Evolutionary conservation across 2,797 vertebrate genomes (phyloP), one percentile per base, ranked within the genome.

Genomic region (Setipinna tenuifilis): DNA sequence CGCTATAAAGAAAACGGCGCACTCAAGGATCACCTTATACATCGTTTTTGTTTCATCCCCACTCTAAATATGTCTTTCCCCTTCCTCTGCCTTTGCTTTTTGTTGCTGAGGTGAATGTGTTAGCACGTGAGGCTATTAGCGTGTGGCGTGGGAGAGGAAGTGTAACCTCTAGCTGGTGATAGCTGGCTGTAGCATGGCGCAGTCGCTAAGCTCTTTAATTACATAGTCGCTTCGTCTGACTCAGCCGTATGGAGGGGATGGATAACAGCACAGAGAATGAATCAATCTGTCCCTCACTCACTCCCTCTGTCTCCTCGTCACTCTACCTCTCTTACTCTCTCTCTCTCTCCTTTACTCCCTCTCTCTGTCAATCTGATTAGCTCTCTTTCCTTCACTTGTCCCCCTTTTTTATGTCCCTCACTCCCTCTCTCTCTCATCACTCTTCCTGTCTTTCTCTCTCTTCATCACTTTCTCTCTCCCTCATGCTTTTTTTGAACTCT

Each of bases 151-250:
- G 28, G 68, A 35, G 28, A 16, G 16, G 28, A 35, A 17, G 14
- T 35, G 16, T 19, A 28, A n/a, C 58, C 19, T 19, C 3, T 71
- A 12, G 28, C 50, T 3, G 50, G 14, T 54, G 7, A 54, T 54
- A 41, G 35, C 35, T 7, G 7, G 50, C 50, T 9, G 50, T 54
- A 3, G 50, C 25, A 50, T 80, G 46, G 65, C 58, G 59, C 57
- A 54, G 65, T 28, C 50, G 61, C 28, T 62, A 87, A 81, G 81
- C 59, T 48, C 28, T 84, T 87, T 84, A 87, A 87, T 86, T 83
- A 86, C 68, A 81, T 50, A 83, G 82, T 41, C 31, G 46, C 83
- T 75, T 75, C 16, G 25, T 35, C 82, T 84, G 44, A 83, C 78
- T 82, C 80, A 85, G 83, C 80, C 35, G 48, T 82, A 41, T 83